Base-by-base conservation (phyloP, 2,113 vertebrate genomes). In the Sebastes schlegelii region DNA sequence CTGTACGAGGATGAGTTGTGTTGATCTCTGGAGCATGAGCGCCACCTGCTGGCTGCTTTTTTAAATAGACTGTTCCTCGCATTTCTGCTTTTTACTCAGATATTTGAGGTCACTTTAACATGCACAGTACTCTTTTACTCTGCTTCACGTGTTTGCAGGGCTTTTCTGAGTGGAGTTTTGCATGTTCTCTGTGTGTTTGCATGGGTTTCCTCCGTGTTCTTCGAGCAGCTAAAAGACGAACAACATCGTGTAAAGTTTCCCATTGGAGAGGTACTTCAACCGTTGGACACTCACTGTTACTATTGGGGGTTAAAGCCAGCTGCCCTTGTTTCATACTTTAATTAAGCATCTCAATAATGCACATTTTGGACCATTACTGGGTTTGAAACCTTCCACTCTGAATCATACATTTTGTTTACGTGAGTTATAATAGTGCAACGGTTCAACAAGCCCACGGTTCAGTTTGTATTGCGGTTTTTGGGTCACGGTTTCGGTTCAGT, bases 31-130 rank as follows among this genome's bases (percentile, higher is more conserved):
- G 46, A 67, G 23, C 85, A 11, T 49, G 55, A 78, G 86, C 70
- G 21, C 86, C 88, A 68, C 85, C 66, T 78, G 68, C 62, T 89
- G 91, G 85, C 13, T n/a, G 51, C 4, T 48, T 58, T 17, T 67
- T 34, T 34, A 34, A 34, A 34, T 34, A 7, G 1, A 21, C 1
- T 5, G 5, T 43, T 4, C 4, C 6, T 60, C 16, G 45, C 19
- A 19, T 45, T n/a, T 48, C 6, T 45, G n/a, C n/a, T 58, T 65
- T 68, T 8, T 42, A 46, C 8, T 61, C 1, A 0, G 17, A 42
- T 49, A 21, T 14, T 8, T 55, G 11, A 21, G 3, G 13, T 7
- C 16, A 61, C 46, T 17, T 48, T 8, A 42, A 26, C 7, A 9
- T 26, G n/a, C 13, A 11, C 63, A 5, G 5, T 75, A 14, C 23